Conservation (phyloP, 2,888 invertebrate genomes). For the Caenorhabditis sp. region DNA sequence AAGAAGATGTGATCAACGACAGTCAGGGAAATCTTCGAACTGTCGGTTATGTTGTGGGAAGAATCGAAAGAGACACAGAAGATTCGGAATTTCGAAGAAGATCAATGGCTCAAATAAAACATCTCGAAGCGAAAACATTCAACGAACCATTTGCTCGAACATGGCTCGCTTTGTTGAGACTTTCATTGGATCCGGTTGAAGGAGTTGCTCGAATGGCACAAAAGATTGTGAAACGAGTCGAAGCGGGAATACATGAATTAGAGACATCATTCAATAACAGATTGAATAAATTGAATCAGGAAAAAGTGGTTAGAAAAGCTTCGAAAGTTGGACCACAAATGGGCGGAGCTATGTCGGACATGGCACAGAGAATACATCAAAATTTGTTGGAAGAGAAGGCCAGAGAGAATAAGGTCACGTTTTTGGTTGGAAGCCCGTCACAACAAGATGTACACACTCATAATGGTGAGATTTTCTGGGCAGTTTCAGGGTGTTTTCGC, state of each 20-base stretch:
- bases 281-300: background rate
- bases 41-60: conserved; percentile 2
- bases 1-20: conserved; percentile 16
- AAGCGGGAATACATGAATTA: conserved; percentile 31
- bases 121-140: conserved; percentile 63
- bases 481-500: background rate
- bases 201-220: conserved; percentile 79
- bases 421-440: conserved; percentile 32
- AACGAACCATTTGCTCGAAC: conserved; percentile 81
- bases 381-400: background rate
- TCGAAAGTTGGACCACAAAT: background rate
- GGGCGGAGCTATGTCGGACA: background rate
- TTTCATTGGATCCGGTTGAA: conserved; percentile 87
- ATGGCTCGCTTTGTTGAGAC: conserved; percentile 82
- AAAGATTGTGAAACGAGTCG: conserved; percentile 76
- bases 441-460: background rate
- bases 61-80: conserved; percentile 10
- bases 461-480: background rate
- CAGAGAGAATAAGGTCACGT: conserved; percentile 14
- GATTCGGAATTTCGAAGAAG: conserved; percentile 20
- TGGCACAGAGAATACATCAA: background rate
- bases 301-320: background rate
- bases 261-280: background rate
- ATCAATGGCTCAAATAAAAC: conserved; percentile 39
- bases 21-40: conserved; percentile 5